Evolutionary conservation across 2,888 invertebrate species (phyloP), one percentile per base, ranked within the genome.

Genomic region (Sipunculus nudus): DNA sequence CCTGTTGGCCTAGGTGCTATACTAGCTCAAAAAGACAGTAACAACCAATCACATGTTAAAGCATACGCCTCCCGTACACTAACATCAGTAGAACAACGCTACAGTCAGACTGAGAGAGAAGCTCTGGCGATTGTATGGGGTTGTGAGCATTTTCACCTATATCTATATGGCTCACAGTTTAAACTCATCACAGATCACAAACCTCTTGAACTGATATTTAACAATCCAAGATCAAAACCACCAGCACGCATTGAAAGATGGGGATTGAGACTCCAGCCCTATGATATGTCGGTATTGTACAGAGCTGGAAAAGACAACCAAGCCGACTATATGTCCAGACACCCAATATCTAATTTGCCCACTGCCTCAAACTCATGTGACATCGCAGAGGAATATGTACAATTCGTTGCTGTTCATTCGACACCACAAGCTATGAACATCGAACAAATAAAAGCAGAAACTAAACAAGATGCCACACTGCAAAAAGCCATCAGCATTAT

Each of bases 1-100:
- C 70, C 70, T 6, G 62, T 68, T 3, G 72, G 72, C 2, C 31
- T 73, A 16, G 68, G 68, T 1, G 71, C 70, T 10, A 63, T 73
- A 5, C 46, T 71, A 0, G 53, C 54, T n/a, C 73, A 75, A 25
- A 40, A 69, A 16, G 61, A 3, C n/a, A n/a, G n/a, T n/a, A n/a
- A n/a, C n/a, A n/a, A 16, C 10, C 16, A 49, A 16, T n/a, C 29
- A 1, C 46, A 16, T 19, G 8, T 21, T 13, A 21, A 35, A n/a
- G 32, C 47, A 10, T 32, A 31, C 32, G 47, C 19, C 19, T 47
- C 6, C 21, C 29, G 35, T 16, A 6, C 55, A 10, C 35, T 55
- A 3, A 47, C 46, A 35, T 19, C 29, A 10, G 4, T 26, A 13
- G 55, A 55, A 32, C 2, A 32, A 48, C 31, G 55, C 13, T 55